A percentile compares a stretch with the other conserved stretches of the same genome.
phyloP scores from a whole-genome alignment of 2,113 vertebrate genomes.

The Prionailurus viverrinus region DNA sequence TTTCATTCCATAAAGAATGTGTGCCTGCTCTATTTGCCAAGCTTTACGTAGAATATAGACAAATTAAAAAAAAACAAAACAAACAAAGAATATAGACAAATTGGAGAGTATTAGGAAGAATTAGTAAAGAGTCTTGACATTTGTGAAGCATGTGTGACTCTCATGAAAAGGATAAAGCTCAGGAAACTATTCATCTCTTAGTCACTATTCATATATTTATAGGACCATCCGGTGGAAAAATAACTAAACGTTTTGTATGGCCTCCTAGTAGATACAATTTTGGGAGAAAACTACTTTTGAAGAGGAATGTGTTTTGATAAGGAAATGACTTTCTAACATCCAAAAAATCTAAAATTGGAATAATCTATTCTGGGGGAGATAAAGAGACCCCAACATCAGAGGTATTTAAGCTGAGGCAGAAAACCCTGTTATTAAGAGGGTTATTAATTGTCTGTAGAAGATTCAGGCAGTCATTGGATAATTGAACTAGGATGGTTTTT shows the following conservation, averaged over 20 bases:
- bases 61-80: neutral
- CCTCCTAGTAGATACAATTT: neutral
- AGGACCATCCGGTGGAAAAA: neutral
- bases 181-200: neutral
- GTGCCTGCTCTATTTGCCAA: neutral
- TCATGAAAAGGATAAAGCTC: neutral
- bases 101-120: neutral
- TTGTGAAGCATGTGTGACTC: neutral
- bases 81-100: constrained; percentile 8
- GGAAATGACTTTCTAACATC: constrained; percentile 36
- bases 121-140: neutral
- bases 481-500: neutral
- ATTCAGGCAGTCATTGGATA: neutral
- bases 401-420: neutral
- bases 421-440: neutral
- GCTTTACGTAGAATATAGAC: constrained; percentile 17
- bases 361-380: neutral
- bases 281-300: neutral
- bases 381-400: neutral
- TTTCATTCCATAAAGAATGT: neutral
- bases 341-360: neutral
- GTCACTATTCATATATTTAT: neutral
- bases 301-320: constrained; percentile 24
- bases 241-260: neutral
- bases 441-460: neutral